Evolutionary conservation across 1,140 invertebrate genomes (phyloP), one percentile per base, ranked within the genome.

Genomic region (Lutraria rhynchaena): DNA sequence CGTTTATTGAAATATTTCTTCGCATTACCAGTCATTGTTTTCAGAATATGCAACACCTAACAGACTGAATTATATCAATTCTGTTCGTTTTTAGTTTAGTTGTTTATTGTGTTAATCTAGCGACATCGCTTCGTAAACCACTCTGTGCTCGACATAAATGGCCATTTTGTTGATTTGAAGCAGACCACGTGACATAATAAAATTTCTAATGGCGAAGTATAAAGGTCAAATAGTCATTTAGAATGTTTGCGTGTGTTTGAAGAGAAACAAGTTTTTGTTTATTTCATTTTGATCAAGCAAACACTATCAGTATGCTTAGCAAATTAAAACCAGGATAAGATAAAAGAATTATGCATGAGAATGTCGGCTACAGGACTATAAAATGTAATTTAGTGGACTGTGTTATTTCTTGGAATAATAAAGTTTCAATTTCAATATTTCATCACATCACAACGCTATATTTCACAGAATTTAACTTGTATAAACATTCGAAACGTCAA

Each of bases 141-240:
- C 24, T 41, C 29, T 58, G 71, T 15, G 24, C 51, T 13, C 53
- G 76, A 80, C 76, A 41, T 57, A 60, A 67, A 80, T 70, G 76
- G 65, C 65, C 76, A 70, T 80, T 70, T 61, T 60, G 55, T 33
- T 70, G 76, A 70, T 70, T 69, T 69, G 53, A 69, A 57, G 33
- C 17, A 27, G 37, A 44, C 46, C 76, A 80, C 76, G 65, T 80
- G 76, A 60, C 17, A 33, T 55, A 22, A 80, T 80, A 80, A 80
- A 69, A 53, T 58, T 57, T 69, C 58, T 71, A 51, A 46, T 22
- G n/a, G 11, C 49, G 33, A 71, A 37, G 35, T 71, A 17, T 7
- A 71, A 71, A 71, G 69, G 69, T 71, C 69, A 71, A 37, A 57
- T 55, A 4, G 5, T 41, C 37, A 55, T 55, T 55, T 7, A n/a